These are phyloP conservation scores for Ophion slaviceki DNA, from an alignment of 2,888 invertebrate genomes.

Conservation along the genomic window DNA sequence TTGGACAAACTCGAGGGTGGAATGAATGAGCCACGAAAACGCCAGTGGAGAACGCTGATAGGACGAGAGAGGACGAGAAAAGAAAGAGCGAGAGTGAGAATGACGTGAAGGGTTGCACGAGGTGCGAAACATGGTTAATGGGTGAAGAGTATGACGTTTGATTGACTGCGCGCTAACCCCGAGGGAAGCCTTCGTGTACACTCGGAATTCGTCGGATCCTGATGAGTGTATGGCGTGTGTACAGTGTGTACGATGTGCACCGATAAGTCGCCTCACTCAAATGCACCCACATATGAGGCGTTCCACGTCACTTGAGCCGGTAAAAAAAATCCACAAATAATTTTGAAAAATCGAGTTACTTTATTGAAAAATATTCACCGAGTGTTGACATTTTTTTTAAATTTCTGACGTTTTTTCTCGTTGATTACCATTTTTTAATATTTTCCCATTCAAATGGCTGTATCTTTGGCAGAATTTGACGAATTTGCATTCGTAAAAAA, in stretches of 20 bases:
- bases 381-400: too few species aligned
- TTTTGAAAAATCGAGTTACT: too few species aligned
- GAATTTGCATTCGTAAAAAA: too few species aligned
- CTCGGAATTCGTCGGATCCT: slow-evolving; percentile 46
- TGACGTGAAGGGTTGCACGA: slow-evolving; percentile 31
- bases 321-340: too few species aligned
- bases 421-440: too few species aligned
- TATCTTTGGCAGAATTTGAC: too few species aligned
- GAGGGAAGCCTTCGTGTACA: slow-evolving; percentile 44
- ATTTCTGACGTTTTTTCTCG: too few species aligned
- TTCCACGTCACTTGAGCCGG: too few species aligned
- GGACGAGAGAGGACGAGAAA: not conserved
- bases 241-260: slow-evolving; percentile 22
- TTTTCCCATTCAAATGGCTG: too few species aligned
- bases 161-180: slow-evolving; percentile 60
- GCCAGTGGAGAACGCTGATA: slow-evolving; percentile 3
- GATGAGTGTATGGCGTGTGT: slow-evolving; percentile 40
- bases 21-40: slow-evolving; percentile 48
- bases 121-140: slow-evolving; percentile 65
- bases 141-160: slow-evolving; percentile 58
- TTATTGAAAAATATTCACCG: too few species aligned
- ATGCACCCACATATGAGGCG: slow-evolving; percentile 5
- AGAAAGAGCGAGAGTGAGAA: not conserved
- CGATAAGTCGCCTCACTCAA: slow-evolving; percentile 42
- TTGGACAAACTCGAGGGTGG: slow-evolving; percentile 6